A percentile compares a stretch with the other conserved stretches of the same genome.
Conservation (phyloP, 2,113 vertebrate genomes). For the Burhinus oedicnemus region DNA sequence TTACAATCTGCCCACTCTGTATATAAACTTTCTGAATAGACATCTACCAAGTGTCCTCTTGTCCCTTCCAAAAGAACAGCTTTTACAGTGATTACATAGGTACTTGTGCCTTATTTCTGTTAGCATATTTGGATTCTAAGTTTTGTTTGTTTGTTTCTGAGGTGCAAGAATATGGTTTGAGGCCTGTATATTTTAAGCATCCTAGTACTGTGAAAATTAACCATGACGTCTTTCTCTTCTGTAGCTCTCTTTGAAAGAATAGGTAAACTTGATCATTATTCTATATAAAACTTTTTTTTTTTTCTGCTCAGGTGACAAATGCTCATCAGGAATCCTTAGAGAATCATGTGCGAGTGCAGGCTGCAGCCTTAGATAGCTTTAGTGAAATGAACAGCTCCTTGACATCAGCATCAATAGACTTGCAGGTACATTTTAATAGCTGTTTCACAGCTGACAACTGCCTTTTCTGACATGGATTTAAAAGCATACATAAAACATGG, state of each 20-base stretch:
- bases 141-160: background rate
- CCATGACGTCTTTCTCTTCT: background rate
- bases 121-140: background rate
- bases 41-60: background rate
- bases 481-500: background rate
- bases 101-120: background rate
- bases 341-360: conserved; percentile 85
- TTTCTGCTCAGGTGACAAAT: conserved; percentile 81
- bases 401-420: conserved; percentile 85
- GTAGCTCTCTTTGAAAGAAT: background rate
- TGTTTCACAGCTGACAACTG: conserved; percentile 11
- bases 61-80: background rate
- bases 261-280: conserved; percentile 28
- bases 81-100: background rate
- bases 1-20: background rate
- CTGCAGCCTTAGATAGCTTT: conserved; percentile 89
- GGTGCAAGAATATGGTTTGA: background rate
- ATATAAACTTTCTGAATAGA: background rate
- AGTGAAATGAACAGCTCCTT: conserved; percentile 90
- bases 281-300: conserved; percentile 13
- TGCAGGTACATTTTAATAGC: conserved; percentile 83
- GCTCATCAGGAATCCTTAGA: conserved; percentile 84
- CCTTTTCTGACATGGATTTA: conserved; percentile 13
- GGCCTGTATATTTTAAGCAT: conserved; percentile 10
- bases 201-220: background rate